A percentile compares a stretch with the other conserved stretches of the same genome.
Conservation (phyloP, 2,888 invertebrate genomes). For the Clostera curtula region DNA sequence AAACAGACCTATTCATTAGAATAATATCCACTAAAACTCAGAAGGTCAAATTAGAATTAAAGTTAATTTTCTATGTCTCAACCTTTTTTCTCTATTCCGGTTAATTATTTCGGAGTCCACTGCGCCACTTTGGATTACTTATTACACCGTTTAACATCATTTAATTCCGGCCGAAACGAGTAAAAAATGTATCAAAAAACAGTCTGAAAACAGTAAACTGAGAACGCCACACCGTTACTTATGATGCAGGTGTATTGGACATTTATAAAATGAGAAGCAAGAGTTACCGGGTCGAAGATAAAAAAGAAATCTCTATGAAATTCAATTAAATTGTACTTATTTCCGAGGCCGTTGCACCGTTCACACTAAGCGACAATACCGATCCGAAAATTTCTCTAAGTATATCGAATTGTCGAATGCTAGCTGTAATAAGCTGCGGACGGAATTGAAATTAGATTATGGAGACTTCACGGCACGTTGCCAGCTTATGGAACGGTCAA, state of each 20-base stretch:
- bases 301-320: conserved; percentile 51
- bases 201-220: conserved; percentile 26
- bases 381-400: conserved; percentile 48
- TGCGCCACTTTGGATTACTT: conserved; percentile 17
- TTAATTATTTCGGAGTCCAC: conserved; percentile 11
- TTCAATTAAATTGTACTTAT: conserved; percentile 63
- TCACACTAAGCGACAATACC: conserved; percentile 53
- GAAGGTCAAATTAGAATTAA: background rate
- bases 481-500: conserved; percentile 62
- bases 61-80: conserved; percentile 9
- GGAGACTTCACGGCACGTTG: conserved; percentile 56
- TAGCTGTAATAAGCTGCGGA: conserved; percentile 52
- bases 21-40: background rate
- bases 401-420: conserved; percentile 56
- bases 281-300: conserved; percentile 29
- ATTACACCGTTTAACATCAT: conserved; percentile 24
- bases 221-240: conserved; percentile 32
- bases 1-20: conserved; percentile 1
- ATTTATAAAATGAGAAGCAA: conserved; percentile 30
- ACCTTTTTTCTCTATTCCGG: conserved; percentile 4
- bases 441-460: conserved; percentile 70
- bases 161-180: conserved; percentile 14
- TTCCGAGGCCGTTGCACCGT: conserved; percentile 50
- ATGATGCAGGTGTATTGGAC: conserved; percentile 26
- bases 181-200: conserved; percentile 23